These are phyloP conservation scores for Aurelia sp. DNA, from an alignment of 30 jellyfish, hydroid and myxozoan species.

Conservation along the genomic window DNA sequence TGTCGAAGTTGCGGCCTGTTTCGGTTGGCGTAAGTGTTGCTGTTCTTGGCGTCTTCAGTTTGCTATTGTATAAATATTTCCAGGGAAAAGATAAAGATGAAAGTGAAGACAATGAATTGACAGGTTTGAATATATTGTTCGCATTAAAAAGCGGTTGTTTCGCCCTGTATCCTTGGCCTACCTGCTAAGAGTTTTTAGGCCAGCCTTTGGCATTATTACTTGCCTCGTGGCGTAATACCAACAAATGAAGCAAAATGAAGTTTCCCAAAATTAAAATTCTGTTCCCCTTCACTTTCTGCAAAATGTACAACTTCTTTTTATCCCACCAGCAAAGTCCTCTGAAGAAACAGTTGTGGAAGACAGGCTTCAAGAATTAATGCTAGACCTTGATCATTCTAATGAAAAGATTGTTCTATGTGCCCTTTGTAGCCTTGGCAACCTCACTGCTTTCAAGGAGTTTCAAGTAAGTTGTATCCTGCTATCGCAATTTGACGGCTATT, in stretches of 20 bases:
- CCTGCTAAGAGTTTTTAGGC: no score
- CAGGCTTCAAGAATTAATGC: conserved; percentile 36
- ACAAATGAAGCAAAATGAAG: no score
- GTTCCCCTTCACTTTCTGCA: neutral
- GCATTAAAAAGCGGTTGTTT: neutral
- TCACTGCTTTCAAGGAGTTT: conserved; percentile 68
- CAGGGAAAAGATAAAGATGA: neutral
- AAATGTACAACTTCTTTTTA: neutral
- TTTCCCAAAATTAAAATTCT: no score
- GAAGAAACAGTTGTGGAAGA: conserved; percentile 12
- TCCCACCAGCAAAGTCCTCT: neutral
- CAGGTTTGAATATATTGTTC: neutral
- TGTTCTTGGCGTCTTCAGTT: neutral
- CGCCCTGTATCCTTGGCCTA: no score
- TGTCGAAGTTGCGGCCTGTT: neutral
- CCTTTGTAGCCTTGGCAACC: conserved; percentile 47
- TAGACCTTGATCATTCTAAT: conserved; percentile 6
- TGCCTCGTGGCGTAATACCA: no score
- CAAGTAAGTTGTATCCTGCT: conserved; percentile 34
- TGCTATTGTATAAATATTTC: neutral
- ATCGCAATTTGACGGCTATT: conserved; percentile 50
- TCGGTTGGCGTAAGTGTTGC: neutral
- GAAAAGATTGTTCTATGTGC: conserved; percentile 17
- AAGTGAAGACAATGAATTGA: neutral
- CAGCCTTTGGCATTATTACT: no score